These are phyloP conservation scores for Macrochelys suwanniensis DNA, from an alignment of 2,797 vertebrate species.

Conservation along the genomic window DNA sequence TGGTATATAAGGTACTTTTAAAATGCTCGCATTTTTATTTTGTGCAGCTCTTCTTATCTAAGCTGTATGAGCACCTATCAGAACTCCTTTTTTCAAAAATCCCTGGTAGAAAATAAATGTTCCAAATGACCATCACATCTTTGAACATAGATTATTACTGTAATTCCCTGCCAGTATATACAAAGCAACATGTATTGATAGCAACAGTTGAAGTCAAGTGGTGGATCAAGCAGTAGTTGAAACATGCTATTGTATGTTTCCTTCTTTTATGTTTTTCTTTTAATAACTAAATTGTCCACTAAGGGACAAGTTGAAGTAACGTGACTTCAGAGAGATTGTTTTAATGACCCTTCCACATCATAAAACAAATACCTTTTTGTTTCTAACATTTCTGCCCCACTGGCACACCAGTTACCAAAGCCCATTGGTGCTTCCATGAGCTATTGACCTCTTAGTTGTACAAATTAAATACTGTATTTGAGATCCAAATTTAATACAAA, in stretches of 20 bases:
- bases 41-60: background rate
- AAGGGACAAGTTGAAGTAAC: background rate
- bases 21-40: slow-evolving; percentile 22
- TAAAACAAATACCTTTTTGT: background rate
- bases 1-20: background rate
- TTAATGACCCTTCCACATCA: slow-evolving; percentile 2
- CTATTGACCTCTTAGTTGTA: background rate
- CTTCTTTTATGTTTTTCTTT: background rate
- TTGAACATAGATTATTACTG: background rate
- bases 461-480: background rate
- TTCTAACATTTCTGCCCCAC: background rate
- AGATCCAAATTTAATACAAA: background rate
- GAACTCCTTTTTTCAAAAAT: background rate
- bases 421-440: background rate
- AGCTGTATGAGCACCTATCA: background rate
- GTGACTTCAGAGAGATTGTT: background rate
- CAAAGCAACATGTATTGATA: background rate
- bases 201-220: background rate
- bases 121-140: background rate
- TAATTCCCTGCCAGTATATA: background rate
- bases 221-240: background rate
- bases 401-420: background rate
- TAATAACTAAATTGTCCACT: slow-evolving; percentile 24
- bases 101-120: background rate
- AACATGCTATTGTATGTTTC: background rate